Base-by-base conservation (phyloP, 1,140 invertebrate species). In the Achroia grisella region DNA sequence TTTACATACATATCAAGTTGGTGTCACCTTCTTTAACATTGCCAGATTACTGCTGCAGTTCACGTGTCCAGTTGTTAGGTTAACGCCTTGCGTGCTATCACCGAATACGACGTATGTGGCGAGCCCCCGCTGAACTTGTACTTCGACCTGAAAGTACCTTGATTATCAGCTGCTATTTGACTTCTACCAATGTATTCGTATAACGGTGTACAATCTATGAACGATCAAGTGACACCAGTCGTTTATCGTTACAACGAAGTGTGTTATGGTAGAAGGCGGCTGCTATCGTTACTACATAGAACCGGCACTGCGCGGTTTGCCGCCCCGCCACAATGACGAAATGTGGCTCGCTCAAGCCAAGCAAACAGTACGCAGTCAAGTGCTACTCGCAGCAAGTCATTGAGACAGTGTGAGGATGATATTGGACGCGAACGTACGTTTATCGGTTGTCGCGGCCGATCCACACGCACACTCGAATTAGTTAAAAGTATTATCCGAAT, bases 401-500 rank as follows among this genome's bases (percentile, higher is more conserved):
- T 30, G 31, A 36, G 39, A 37, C 49, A 82, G 75, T 82, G 78
- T 76, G 67, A 69, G 50, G 65, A 61, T 63, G 65, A 44, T 52
- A 47, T 53, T 70, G 44, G 56, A 56, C 52, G 44, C 34, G 48
- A 43, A 40, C 17, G 48, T 45, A 68, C 75, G 72, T 44, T 64
- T 68, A 32, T 39, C 48, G 8, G 45, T 39, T 58, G 47, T 55
- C 52, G 63, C 56, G 61, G 52, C 44, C 43, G 53, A 47, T 59
- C n/a, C 51, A 33, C 43, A 42, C 44, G 45, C 63, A 64, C 64
- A 70, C 66, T 74, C 71, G 58, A 62, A 42, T 40, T 64, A 70
- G 45, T 52, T 70, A 52, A n/a, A 56, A 71, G 62, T 71, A 68
- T 63, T 66, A 64, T 35, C 34, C 56, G 76, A 83, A 80, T 74